Evolutionary conservation across 2,888 invertebrate species (phyloP).

Genomic region (Oxystoma pomonae): DNA sequence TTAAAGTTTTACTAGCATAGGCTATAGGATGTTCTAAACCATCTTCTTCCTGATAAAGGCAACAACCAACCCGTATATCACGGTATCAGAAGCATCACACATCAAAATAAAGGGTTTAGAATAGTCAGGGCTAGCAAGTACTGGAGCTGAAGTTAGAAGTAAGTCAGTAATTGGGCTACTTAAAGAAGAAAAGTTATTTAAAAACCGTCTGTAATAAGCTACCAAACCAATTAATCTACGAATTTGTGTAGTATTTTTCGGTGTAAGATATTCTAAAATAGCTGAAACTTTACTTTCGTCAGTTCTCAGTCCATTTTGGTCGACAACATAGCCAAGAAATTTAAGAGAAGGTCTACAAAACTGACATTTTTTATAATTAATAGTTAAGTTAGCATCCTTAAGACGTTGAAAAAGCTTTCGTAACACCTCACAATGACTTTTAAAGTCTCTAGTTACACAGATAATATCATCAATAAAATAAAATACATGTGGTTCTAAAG

Average conservation of each 20-base stretch:
- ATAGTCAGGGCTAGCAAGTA: not conserved
- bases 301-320: not conserved
- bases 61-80: conserved; percentile 23
- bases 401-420: not conserved
- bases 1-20: conserved; percentile 12
- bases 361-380: not conserved
- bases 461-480: not conserved
- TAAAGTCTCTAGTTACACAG: not conserved
- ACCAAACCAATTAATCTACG: conserved; percentile 10
- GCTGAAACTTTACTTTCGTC: not conserved
- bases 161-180: too few species aligned
- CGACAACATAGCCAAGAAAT: not conserved
- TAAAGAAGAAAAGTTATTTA: too few species aligned
- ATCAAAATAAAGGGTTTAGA: not conserved
- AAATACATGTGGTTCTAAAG: not conserved
- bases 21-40: conserved; percentile 5
- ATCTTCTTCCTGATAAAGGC: not conserved
- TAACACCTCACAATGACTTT: not conserved
- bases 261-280: not conserved
- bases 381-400: not conserved
- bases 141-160: conserved; percentile 14
- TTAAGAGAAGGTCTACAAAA: not conserved
- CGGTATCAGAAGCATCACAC: conserved; percentile 18
- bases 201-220: conserved; percentile 1
- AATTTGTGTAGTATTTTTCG: not conserved